Conservation (phyloP, 2,797 vertebrate genomes). For the Lacerta agilis region DNA sequence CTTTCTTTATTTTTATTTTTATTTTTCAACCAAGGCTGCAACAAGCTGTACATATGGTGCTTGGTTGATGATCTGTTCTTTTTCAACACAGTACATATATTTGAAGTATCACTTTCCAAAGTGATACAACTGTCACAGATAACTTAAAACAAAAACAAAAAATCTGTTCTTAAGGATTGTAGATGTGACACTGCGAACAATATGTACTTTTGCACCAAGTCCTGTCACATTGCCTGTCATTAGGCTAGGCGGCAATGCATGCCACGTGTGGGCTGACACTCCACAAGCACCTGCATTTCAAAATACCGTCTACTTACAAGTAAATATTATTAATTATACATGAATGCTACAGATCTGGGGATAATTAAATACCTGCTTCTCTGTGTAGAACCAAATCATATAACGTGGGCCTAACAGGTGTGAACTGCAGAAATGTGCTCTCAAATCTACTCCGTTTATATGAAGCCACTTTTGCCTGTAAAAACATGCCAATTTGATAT, state of each 20-base stretch:
- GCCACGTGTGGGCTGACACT: rapidly evolving
- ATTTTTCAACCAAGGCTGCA: background rate
- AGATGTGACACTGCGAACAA: background rate
- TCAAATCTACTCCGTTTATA: background rate
- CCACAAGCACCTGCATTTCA: background rate
- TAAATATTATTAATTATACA: background rate
- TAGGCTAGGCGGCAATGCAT: background rate
- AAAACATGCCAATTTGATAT: constrained; percentile 43
- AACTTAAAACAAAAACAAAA: constrained; percentile 54
- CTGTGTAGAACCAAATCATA: constrained; percentile 29
- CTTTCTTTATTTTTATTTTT: too few species aligned
- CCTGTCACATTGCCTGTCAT: background rate
- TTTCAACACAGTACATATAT: constrained; percentile 19
- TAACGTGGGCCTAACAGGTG: background rate
- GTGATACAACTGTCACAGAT: constrained; percentile 16
- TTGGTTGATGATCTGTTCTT: background rate
- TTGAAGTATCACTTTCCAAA: constrained; percentile 42
- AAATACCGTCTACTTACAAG: background rate
- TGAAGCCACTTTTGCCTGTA: background rate
- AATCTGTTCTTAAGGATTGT: background rate
- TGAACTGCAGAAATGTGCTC: constrained; percentile 22
- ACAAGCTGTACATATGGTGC: background rate
- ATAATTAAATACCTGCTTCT: constrained; percentile 27
- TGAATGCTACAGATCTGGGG: background rate
- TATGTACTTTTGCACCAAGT: background rate